Percentiles rank a stretch among this genome's conserved stretches.
Evolutionary conservation across 2,888 invertebrate species (phyloP).

Genomic region (Gymnosoma rotundatum): DNA sequence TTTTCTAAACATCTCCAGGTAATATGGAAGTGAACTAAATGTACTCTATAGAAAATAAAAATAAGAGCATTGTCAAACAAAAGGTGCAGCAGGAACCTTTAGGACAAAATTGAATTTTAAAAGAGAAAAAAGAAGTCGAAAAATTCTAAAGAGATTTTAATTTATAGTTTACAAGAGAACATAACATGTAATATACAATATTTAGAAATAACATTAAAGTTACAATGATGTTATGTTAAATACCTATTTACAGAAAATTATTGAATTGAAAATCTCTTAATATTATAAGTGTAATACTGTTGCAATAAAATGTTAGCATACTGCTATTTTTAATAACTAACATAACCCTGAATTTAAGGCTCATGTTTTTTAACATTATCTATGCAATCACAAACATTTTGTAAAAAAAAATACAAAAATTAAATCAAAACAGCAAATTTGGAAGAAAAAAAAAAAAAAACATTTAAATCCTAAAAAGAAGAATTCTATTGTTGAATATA

Average conservation of each 20-base stretch:
- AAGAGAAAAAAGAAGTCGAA: neutral
- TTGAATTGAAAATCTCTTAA: neutral
- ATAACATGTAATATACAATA: no score
- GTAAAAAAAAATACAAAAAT: no score
- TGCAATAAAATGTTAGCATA: no score
- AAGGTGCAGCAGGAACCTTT: neutral
- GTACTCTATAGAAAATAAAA: neutral
- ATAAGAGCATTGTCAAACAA: constrained; percentile 22
- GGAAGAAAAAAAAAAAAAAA: no score
- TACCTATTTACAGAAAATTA: no score
- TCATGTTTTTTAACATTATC: no score
- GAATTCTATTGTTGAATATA: no score
- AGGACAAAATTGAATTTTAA: neutral
- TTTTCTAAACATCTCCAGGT: constrained; percentile 9
- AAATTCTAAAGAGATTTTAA: neutral
- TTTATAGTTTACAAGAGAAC: neutral
- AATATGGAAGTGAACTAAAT: neutral
- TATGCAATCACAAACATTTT: no score
- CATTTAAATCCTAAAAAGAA: no score
- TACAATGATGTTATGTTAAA: neutral
- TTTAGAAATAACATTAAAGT: neutral
- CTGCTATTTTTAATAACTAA: no score
- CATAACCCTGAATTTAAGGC: no score
- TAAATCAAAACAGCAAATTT: no score
- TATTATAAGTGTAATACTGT: neutral